A percentile compares a stretch with the other conserved stretches of the same genome.
phyloP scores from a whole-genome alignment of 1,140 invertebrate genomes.

The Atta cephalotes region DNA sequence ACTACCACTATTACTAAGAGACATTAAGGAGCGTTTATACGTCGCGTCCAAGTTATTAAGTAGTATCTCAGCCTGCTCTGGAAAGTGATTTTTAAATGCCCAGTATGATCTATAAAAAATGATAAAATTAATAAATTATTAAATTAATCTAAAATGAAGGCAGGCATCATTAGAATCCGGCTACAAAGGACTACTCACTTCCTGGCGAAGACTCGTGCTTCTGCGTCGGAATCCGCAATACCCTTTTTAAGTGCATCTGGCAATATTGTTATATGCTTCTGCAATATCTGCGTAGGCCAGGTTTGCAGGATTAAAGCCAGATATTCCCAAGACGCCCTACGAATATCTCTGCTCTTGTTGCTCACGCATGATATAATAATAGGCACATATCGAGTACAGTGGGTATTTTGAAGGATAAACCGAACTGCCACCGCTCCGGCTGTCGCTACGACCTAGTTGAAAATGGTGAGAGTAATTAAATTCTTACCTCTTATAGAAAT shows the following conservation, averaged over 20 bases:
- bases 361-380: constrained; percentile 93
- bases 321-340: constrained; percentile 93
- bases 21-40: constrained; percentile 93
- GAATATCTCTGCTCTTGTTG: constrained; percentile 97
- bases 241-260: constrained; percentile 96
- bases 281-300: constrained; percentile 94
- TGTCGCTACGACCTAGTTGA: constrained; percentile 93
- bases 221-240: constrained; percentile 96
- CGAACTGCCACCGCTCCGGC: constrained; percentile 94
- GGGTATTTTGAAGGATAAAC: constrained; percentile 96
- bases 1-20: constrained; percentile 86
- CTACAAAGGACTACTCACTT: constrained; percentile 86
- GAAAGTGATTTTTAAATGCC: constrained; percentile 96
- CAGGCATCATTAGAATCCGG: not conserved
- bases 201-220: constrained; percentile 92
- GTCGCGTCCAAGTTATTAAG: constrained; percentile 93
- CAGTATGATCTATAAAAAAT: constrained; percentile 92
- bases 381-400: constrained; percentile 94
- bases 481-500: constrained; percentile 11
- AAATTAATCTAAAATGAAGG: not conserved
- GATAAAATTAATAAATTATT: constrained; percentile 24
- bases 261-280: constrained; percentile 92
- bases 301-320: constrained; percentile 93
- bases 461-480: constrained; percentile 49
- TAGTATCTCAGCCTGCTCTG: constrained; percentile 94